Evolutionary conservation across 92 coral and sea anemone species (phyloP).

Genomic region (Bergia puertoricense): DNA sequence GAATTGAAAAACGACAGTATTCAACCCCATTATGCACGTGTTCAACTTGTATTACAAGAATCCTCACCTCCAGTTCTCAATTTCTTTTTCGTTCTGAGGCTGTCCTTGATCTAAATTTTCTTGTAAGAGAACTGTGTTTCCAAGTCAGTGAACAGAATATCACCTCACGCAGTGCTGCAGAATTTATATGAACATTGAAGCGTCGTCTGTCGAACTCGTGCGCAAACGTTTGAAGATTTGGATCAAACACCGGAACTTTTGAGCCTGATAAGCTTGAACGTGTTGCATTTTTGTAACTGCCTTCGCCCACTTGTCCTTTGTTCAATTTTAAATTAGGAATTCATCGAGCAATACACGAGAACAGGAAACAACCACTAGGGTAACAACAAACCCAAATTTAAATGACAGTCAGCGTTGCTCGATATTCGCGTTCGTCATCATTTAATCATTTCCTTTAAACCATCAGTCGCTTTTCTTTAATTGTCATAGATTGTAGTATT

Average conservation of each 20-base stretch:
- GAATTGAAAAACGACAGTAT: not conserved
- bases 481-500: not conserved
- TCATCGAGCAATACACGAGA: not conserved
- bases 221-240: constrained; percentile 4
- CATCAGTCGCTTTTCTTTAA: not conserved
- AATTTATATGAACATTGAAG: not conserved
- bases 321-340: not conserved
- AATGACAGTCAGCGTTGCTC: not conserved
- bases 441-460: no score
- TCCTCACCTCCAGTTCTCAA: not conserved
- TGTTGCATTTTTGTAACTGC: not conserved
- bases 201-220: not conserved
- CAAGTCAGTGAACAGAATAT: not conserved
- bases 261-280: not conserved
- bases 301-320: not conserved
- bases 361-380: not conserved
- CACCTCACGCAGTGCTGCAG: not conserved
- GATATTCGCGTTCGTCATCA: not conserved
- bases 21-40: not conserved
- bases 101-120: not conserved
- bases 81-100: not conserved
- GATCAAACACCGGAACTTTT: not conserved
- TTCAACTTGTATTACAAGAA: not conserved
- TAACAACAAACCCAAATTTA: no score
- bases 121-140: not conserved